Evolutionary conservation across 1,140 invertebrate genomes (phyloP).

Genomic region (Aphelenchoides besseyi): DNA sequence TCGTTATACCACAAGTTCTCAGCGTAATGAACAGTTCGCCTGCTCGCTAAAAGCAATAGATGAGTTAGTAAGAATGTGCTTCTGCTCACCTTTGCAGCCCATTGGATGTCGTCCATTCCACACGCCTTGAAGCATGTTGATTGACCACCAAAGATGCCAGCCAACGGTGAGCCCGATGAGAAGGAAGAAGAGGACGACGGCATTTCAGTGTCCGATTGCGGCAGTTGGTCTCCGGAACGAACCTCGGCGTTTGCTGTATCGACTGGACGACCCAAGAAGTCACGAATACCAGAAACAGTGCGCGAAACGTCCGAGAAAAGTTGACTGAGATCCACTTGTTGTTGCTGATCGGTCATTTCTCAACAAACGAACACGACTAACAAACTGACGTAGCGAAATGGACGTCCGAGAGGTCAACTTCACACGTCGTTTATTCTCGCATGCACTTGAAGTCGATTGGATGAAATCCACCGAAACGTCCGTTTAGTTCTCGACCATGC

Average conservation of each 20-base stretch:
- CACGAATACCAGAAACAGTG: slow-evolving; percentile 10
- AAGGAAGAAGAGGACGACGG: background rate
- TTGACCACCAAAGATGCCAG: slow-evolving; percentile 38
- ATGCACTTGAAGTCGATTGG: too few relatives aligned
- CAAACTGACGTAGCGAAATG: too few relatives aligned
- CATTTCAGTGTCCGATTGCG: slow-evolving; percentile 9
- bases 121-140: slow-evolving; percentile 56
- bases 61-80: slow-evolving; percentile 7
- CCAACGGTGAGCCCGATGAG: slow-evolving; percentile 32
- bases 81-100: slow-evolving; percentile 48
- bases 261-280: background rate
- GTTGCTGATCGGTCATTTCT: background rate
- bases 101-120: slow-evolving; percentile 61
- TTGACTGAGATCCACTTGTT: slow-evolving; percentile 2
- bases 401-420: too few relatives aligned
- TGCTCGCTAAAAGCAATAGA: slow-evolving; percentile 19
- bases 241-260: background rate
- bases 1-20: background rate
- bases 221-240: background rate
- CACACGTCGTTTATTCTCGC: too few relatives aligned
- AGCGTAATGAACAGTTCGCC: slow-evolving; percentile 29
- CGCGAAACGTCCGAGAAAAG: slow-evolving; percentile 13
- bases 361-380: too few relatives aligned
- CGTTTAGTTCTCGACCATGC: too few relatives aligned
- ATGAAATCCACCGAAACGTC: too few relatives aligned